These are phyloP conservation scores for Hirtodrosophila cameraria DNA, from an alignment of 2,888 invertebrate genomes.

Conservation along the genomic window DNA sequence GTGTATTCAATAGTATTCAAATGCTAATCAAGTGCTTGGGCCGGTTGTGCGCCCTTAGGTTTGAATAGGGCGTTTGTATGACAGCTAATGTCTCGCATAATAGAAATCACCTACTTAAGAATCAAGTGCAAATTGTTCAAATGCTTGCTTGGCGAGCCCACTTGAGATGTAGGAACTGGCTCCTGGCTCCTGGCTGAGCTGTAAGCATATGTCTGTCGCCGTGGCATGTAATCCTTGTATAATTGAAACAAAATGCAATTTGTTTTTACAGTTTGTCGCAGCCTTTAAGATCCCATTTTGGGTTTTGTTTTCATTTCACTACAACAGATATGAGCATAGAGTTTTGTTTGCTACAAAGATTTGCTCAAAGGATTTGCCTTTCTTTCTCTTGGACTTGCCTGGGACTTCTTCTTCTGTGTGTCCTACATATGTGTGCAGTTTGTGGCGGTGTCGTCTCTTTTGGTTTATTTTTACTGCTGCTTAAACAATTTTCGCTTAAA, in stretches of 20 bases:
- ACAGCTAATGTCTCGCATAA: conserved; percentile 79
- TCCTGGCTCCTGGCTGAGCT: background rate
- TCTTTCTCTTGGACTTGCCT: conserved; percentile 7
- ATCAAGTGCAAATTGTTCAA: conserved; percentile 76
- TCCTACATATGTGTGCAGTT: conserved; percentile 65
- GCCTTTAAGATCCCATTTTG: conserved; percentile 70
- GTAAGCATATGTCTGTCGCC: conserved; percentile 13
- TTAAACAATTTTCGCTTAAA: conserved; percentile 72
- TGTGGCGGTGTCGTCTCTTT: conserved; percentile 36
- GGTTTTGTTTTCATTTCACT: conserved; percentile 73
- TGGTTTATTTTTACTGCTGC: conserved; percentile 68
- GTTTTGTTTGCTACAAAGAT: conserved; percentile 60
- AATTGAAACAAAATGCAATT: conserved; percentile 79
- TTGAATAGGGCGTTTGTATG: conserved; percentile 79
- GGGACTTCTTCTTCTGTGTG: conserved; percentile 8
- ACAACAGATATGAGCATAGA: conserved; percentile 37
- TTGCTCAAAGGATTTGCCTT: conserved; percentile 69
- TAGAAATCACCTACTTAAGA: conserved; percentile 78
- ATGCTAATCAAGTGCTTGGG: conserved; percentile 72
- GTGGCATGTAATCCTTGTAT: conserved; percentile 71
- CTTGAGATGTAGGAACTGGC: conserved; percentile 53
- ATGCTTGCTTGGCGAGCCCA: conserved; percentile 40
- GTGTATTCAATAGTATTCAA: conserved; percentile 43
- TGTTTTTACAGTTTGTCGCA: conserved; percentile 79
- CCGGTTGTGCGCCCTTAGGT: conserved; percentile 59